A percentile compares a stretch with the other conserved stretches of the same genome.
Evolutionary conservation across 2,797 vertebrate genomes (phyloP).

Genomic region (Cyclopterus lumpus): DNA sequence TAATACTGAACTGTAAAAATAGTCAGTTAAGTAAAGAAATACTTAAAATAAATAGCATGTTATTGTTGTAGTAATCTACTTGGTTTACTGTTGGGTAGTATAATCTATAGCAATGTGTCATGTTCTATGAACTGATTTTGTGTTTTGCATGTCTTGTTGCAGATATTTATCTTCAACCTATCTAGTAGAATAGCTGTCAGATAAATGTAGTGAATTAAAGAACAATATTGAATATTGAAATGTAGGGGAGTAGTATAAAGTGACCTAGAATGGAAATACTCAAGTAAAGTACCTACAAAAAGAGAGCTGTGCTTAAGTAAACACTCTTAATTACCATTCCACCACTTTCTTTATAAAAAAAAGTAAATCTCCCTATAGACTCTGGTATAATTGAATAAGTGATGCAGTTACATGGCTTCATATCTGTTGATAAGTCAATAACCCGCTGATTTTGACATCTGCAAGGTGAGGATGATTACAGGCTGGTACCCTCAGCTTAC

Average conservation of each 20-base stretch:
- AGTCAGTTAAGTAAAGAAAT: neutral
- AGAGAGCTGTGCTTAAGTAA: neutral
- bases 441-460: conserved; percentile 6
- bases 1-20: neutral
- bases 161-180: neutral
- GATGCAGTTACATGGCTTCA: neutral
- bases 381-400: neutral
- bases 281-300: neutral
- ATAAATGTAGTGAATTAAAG: neutral
- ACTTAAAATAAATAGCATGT: neutral
- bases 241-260: neutral
- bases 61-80: neutral
- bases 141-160: neutral
- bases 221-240: neutral
- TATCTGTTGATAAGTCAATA: conserved; percentile 6
- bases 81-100: neutral
- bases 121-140: neutral
- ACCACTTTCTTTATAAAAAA: neutral
- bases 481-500: conserved; percentile 39
- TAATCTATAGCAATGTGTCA: neutral
- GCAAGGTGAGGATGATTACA: conserved; percentile 54
- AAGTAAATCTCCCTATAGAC: neutral
- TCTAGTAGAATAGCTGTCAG: neutral
- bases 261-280: neutral
- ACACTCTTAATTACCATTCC: neutral